Percentiles rank a stretch among this genome's conserved stretches.
Conservation (phyloP, 2,797 vertebrate genomes). For the Phrynocephalus vlangalii region DNA sequence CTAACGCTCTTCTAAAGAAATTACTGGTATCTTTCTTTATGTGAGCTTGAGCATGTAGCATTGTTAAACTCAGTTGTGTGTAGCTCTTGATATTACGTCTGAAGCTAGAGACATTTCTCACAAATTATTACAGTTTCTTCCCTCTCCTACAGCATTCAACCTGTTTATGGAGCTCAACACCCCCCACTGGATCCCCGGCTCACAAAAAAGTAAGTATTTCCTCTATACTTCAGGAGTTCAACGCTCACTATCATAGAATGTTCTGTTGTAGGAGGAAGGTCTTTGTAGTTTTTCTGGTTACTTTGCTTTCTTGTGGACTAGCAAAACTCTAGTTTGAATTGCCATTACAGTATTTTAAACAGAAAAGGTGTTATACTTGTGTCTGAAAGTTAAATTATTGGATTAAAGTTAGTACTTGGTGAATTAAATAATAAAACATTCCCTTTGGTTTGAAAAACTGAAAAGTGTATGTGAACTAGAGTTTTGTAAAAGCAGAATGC, state of each 20-base stretch:
- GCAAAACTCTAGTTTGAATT: neutral
- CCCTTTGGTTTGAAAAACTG: neutral
- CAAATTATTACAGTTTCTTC: conserved; percentile 41
- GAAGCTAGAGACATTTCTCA: neutral
- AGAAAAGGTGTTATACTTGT: neutral
- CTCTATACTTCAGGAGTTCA: no score
- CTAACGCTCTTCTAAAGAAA: conserved; percentile 27
- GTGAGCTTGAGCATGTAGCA: conserved; percentile 34
- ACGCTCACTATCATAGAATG: neutral
- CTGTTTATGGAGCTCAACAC: conserved; percentile 96
- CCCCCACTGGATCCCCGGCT: conserved; percentile 93
- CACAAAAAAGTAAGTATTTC: conserved; percentile 92
- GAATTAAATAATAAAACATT: neutral
- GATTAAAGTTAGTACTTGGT: neutral
- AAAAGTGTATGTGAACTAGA: neutral
- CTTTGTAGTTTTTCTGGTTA: neutral
- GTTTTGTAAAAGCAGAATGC: neutral
- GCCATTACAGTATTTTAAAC: neutral
- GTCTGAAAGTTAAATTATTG: neutral
- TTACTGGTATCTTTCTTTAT: conserved; percentile 41
- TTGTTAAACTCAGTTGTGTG: conserved; percentile 34
- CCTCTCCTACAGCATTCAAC: conserved; percentile 86
- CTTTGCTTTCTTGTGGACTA: conserved; percentile 24
- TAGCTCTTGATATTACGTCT: neutral
- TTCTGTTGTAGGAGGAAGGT: neutral